These are phyloP conservation scores for Bruchidius siliquastri DNA, from an alignment of 2,888 invertebrate genomes.

Conservation along the genomic window DNA sequence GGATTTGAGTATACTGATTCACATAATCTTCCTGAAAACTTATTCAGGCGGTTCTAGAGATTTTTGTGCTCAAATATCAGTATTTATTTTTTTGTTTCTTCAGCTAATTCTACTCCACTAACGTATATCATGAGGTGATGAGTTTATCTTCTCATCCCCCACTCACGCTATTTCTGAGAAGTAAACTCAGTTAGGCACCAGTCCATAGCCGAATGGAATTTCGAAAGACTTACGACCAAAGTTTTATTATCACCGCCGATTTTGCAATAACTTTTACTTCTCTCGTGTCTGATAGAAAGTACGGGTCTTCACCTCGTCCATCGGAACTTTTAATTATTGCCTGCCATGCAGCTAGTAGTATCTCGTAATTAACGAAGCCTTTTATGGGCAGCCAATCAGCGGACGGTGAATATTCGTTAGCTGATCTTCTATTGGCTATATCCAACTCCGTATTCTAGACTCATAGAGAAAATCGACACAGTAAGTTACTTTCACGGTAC, in stretches of 20 bases:
- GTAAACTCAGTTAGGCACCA: too few relatives aligned
- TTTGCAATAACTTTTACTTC: not conserved
- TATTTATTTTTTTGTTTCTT: too few relatives aligned
- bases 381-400: not conserved
- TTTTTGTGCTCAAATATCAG: too few relatives aligned
- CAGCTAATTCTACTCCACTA: too few relatives aligned
- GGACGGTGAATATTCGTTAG: not conserved
- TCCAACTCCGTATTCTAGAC: conserved; percentile 9
- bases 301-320: not conserved
- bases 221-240: not conserved
- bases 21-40: too few relatives aligned
- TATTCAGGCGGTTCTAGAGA: too few relatives aligned
- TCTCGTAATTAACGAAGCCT: not conserved
- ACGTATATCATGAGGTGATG: too few relatives aligned
- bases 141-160: too few relatives aligned
- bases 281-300: not conserved
- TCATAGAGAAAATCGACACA: conserved; percentile 35
- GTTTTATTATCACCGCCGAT: not conserved
- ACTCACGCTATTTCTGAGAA: too few relatives aligned
- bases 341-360: not conserved
- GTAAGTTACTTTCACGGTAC: conserved; percentile 39
- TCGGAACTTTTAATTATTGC: not conserved
- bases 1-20: too few relatives aligned
- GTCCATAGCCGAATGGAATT: not conserved
- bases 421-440: too few relatives aligned